Evolutionary conservation across 2,888 invertebrate species (phyloP).

Genomic region (Hipparchia sbordonii): DNA sequence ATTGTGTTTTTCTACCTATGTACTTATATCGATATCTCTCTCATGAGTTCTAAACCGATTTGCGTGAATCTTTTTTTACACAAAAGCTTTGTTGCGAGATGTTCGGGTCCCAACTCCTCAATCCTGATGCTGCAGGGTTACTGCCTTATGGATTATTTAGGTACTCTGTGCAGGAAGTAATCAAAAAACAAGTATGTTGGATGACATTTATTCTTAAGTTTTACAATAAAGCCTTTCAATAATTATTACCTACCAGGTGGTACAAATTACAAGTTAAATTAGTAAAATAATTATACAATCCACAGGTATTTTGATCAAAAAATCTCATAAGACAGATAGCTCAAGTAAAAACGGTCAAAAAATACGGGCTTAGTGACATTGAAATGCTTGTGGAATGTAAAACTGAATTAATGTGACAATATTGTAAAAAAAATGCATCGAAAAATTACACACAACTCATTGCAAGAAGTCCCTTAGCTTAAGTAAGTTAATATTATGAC

Average conservation of each 20-base stretch:
- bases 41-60: no score
- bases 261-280: conserved; percentile 32
- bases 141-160: no score
- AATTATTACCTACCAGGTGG: conserved; percentile 37
- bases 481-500: conserved; percentile 25
- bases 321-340: conserved; percentile 12
- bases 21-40: no score
- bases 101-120: no score
- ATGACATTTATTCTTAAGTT: conserved; percentile 41
- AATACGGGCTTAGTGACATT: conserved; percentile 37
- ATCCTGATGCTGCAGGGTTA: no score
- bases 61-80: no score
- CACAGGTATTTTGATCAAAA: conserved; percentile 14
- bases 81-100: no score
- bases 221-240: conserved; percentile 46
- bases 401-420: conserved; percentile 13
- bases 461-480: conserved; percentile 29
- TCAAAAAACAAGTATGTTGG: conserved; percentile 28
- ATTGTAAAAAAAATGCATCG: conserved; percentile 20
- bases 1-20: no score
- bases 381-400: conserved; percentile 46
- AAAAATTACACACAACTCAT: conserved; percentile 20
- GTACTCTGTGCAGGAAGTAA: background rate
- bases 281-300: conserved; percentile 15
- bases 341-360: conserved; percentile 27